phyloP scores from a whole-genome alignment of 2,113 vertebrate species.

The Oryctolagus cuniculus region mOryCun1.1 NC_091441.1:15359501-15360000 shows the following conservation, averaged over 20 bases:
- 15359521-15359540: background rate
- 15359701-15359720: slow-evolving; percentile 18
- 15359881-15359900: background rate
- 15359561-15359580: background rate
- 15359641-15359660: background rate
- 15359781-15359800: background rate
- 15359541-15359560: background rate
- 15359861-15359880: background rate
- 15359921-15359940: background rate
- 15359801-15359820: background rate
- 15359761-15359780: background rate
- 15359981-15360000: background rate
- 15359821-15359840: slow-evolving; percentile 24
- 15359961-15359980: slow-evolving; percentile 22
- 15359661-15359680: background rate
- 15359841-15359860: background rate
- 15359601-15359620: background rate
- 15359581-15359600: background rate
- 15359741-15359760: background rate
- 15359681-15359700: background rate
- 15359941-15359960: background rate
- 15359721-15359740: background rate
- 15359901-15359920: background rate
- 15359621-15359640: background rate
- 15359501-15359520: background rate